These are phyloP conservation scores for Lochmaea capreae DNA, from an alignment of 2,888 invertebrate species.

Conservation along the genomic window DNA sequence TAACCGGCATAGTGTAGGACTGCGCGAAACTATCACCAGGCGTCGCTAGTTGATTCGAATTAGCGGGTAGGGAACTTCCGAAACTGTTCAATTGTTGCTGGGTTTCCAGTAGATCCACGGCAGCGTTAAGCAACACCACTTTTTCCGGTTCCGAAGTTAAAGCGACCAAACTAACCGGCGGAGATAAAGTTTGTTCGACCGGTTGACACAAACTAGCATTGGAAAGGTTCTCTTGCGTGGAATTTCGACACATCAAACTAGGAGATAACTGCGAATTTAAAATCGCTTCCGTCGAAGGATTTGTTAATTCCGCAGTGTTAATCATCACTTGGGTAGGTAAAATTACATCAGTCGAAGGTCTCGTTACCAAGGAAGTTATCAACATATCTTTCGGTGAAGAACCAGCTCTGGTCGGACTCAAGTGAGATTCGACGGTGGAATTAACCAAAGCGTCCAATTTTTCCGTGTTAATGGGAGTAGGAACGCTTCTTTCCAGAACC, in stretches of 20 bases:
- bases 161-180: conserved; percentile 52
- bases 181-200: conserved; percentile 50
- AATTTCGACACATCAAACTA: conserved; percentile 68
- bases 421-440: conserved; percentile 68
- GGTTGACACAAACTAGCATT: conserved; percentile 53
- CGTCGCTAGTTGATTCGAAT: conserved; percentile 36
- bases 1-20: conserved; percentile 54
- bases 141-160: conserved; percentile 74
- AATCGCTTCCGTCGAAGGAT: conserved; percentile 71
- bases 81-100: conserved; percentile 70
- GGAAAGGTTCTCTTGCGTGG: conserved; percentile 29
- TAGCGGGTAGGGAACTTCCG: conserved; percentile 34
- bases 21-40: conserved; percentile 50
- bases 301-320: conserved; percentile 58
- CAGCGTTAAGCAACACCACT: conserved; percentile 81
- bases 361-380: conserved; percentile 40
- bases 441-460: conserved; percentile 74
- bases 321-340: conserved; percentile 57
- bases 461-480: conserved; percentile 60
- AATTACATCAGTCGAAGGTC: conserved; percentile 44
- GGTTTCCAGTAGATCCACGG: conserved; percentile 77
- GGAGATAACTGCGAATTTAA: conserved; percentile 73
- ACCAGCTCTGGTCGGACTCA: conserved; percentile 60
- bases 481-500: conserved; percentile 49
- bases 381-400: conserved; percentile 53